A percentile compares a stretch with the other conserved stretches of the same genome.
These are phyloP conservation scores for Heloderma charlesbogerti DNA, from an alignment of 2,113 vertebrate species.

Conservation along the genomic window DNA sequence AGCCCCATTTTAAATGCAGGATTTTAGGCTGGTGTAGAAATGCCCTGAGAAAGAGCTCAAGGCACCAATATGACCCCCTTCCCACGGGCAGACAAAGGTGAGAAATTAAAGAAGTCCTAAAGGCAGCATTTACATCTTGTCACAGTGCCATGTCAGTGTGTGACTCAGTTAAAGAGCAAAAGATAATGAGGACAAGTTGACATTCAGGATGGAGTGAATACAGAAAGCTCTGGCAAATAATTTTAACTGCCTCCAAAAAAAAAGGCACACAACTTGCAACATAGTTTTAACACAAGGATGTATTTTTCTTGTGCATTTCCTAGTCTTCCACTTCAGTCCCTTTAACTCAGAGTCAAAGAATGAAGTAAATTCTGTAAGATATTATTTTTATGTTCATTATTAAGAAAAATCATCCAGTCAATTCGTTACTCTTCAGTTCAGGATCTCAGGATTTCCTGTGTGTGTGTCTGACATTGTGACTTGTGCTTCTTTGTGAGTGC, in stretches of 20 bases:
- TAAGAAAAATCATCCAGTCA: neutral
- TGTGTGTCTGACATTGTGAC: neutral
- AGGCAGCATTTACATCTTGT: slow-evolving; percentile 20
- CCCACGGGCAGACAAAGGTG: neutral
- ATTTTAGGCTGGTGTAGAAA: no score
- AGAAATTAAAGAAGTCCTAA: slow-evolving; percentile 24
- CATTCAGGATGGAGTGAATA: slow-evolving; percentile 3
- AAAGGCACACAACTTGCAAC: neutral
- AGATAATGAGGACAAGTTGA: slow-evolving; percentile 14
- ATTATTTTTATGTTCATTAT: slow-evolving; percentile 1
- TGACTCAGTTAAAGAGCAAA: slow-evolving; percentile 39
- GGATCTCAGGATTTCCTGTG: slow-evolving; percentile 18
- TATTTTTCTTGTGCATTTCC: neutral
- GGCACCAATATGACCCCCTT: slow-evolving; percentile 4
- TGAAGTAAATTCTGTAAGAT: neutral
- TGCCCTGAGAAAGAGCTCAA: slow-evolving; percentile 1
- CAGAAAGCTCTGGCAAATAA: neutral
- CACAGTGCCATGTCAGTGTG: slow-evolving; percentile 6
- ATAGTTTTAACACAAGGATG: slow-evolving; percentile 10
- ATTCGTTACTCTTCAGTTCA: neutral
- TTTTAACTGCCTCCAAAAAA: slow-evolving; percentile 13
- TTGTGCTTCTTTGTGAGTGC: slow-evolving; percentile 2
- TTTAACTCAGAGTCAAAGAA: slow-evolving; percentile 15
- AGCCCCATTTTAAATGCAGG: no score
- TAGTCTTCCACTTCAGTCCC: neutral